Evolutionary conservation across 2,797 vertebrate species (phyloP), one percentile per base, ranked within the genome.

Genomic region (Hemibagrus guttatus): DNA sequence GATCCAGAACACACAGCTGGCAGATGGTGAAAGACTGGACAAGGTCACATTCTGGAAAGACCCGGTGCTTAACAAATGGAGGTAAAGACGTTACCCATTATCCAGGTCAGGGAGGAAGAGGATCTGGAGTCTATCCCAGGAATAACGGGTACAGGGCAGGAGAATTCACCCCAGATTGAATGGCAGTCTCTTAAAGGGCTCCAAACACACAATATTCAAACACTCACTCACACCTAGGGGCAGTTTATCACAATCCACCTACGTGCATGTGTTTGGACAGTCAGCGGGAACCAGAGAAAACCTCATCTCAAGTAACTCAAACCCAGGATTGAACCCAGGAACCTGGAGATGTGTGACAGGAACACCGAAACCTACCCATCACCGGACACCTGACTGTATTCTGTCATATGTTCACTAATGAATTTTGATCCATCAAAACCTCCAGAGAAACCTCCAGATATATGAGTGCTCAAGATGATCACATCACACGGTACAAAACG

Each of bases 1-100:
- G 31, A 79, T 21, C 56, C 31, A 39, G 56, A 85, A 39, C 35
- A 39, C 35, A 81, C 56, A 75, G 31, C 46, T 81, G 78, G 83
- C 46, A 64, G 56, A 80, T 39, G 66, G 21, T 21, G 59, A 54
- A 56, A 81, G 23, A 14, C 52, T 31, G 39, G 71, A 59, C 49
- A 83, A 68, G 13, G 52, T 42, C 54, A 64, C 28, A 21, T 16
- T 16, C 23, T 59, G 63, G 12, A 66, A 8, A n/a, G n/a, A 66
- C 46, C 56, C 12, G 0, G 0, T 8, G 13, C 5, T 13, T n/a
- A 79, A 71, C 49, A 59, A 87, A 79, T 69, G 49, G n/a, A 56
- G 26, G 46, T 28, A 52, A n/a, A 52, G 49, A 76, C 8, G 13
- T 75, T 75, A 56, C 4, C 0, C 75, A 35, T 78, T 56, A 56